Evolutionary conservation across 2,888 invertebrate species (phyloP).

Genomic region (Esperia sulphurella): DNA sequence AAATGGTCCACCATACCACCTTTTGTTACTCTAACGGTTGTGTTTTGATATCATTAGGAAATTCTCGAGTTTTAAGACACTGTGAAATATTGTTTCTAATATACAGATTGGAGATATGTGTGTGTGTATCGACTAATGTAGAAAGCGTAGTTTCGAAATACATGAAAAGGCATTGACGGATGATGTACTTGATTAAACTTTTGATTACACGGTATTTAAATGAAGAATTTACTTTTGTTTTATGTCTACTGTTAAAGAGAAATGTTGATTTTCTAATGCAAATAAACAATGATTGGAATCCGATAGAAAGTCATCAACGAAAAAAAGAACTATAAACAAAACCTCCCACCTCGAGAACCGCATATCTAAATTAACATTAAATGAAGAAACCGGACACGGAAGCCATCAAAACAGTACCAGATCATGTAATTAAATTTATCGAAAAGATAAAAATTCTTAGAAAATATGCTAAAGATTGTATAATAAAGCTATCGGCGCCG

Average conservation of each 20-base stretch:
- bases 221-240: constrained; percentile 12
- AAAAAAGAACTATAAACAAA: constrained; percentile 38
- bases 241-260: constrained; percentile 4
- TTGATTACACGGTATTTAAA: constrained; percentile 30
- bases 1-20: constrained; percentile 54
- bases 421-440: constrained; percentile 63
- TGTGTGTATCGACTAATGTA: constrained; percentile 41
- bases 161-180: constrained; percentile 43
- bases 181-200: constrained; percentile 38
- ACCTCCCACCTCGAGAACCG: constrained; percentile 46
- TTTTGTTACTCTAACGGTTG: constrained; percentile 70
- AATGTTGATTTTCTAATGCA: constrained; percentile 14
- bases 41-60: constrained; percentile 74
- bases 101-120: constrained; percentile 58
- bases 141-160: constrained; percentile 48
- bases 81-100: constrained; percentile 64
- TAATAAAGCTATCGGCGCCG: constrained; percentile 60
- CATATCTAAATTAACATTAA: constrained; percentile 44
- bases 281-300: constrained; percentile 19
- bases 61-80: constrained; percentile 57
- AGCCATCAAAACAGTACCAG: constrained; percentile 52
- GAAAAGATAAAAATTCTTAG: constrained; percentile 46
- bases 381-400: constrained; percentile 50
- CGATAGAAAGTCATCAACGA: constrained; percentile 30
- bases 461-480: constrained; percentile 56